Evolutionary conservation across 2,797 vertebrate genomes (phyloP).

Genomic region (Cossypha dichroa): DNA sequence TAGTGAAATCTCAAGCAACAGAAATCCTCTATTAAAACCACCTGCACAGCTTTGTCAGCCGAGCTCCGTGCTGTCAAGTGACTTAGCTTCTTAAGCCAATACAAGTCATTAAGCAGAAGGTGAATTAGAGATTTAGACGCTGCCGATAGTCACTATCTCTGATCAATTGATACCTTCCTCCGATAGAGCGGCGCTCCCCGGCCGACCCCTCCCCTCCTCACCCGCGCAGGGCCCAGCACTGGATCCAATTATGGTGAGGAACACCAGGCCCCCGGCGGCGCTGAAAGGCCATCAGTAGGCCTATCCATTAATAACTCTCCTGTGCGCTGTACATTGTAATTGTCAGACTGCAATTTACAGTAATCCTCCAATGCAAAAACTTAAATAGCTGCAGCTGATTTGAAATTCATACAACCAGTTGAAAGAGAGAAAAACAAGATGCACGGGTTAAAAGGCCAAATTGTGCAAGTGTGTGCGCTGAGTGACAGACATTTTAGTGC

Average conservation of each 20-base stretch:
- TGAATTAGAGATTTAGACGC: constrained; percentile 77
- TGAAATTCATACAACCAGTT: constrained; percentile 83
- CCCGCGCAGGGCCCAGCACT: constrained; percentile 71
- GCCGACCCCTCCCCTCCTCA: constrained; percentile 56
- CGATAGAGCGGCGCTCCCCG: constrained; percentile 67
- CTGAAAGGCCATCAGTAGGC: constrained; percentile 88
- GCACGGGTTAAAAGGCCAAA: constrained; percentile 82
- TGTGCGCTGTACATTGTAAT: constrained; percentile 89
- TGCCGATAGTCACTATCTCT: constrained; percentile 77
- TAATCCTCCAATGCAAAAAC: constrained; percentile 84
- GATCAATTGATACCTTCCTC: constrained; percentile 87
- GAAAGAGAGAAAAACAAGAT: constrained; percentile 86
- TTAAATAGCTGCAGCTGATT: constrained; percentile 83
- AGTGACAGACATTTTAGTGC: constrained; percentile 91
- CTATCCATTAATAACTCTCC: constrained; percentile 88
- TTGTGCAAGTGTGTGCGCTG: constrained; percentile 82
- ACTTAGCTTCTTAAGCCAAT: constrained; percentile 80
- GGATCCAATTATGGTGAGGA: constrained; percentile 88
- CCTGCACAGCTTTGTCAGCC: constrained; percentile 80
- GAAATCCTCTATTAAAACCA: constrained; percentile 84
- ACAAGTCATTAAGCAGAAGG: constrained; percentile 83
- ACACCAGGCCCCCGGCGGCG: constrained; percentile 79
- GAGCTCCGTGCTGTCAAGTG: constrained; percentile 76
- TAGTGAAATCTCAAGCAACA: constrained; percentile 73
- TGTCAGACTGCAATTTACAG: constrained; percentile 88